phyloP scores from a whole-genome alignment of 2,797 vertebrate genomes.

The Psittacula echo region DNA sequence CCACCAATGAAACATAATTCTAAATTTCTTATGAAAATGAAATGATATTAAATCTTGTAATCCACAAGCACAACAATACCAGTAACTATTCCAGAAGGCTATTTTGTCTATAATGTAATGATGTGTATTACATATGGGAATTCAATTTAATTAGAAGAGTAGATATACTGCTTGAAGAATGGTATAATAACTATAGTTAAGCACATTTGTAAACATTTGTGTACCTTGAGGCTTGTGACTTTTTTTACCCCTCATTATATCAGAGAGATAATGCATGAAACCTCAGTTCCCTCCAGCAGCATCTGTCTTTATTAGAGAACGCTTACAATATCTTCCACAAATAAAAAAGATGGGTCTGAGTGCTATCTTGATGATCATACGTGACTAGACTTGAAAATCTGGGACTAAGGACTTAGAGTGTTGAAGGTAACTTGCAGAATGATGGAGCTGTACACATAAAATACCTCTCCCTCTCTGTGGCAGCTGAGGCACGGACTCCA shows the following conservation, averaged over 20 bases:
- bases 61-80: background rate
- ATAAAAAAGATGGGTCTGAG: background rate
- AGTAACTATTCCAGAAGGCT: conserved; percentile 53
- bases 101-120: conserved; percentile 53
- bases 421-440: background rate
- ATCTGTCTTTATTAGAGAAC: conserved; percentile 2
- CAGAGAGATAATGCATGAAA: conserved; percentile 20
- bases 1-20: conserved; percentile 13
- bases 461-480: too few relatives aligned
- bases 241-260: conserved; percentile 37
- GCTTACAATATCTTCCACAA: background rate
- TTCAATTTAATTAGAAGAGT: conserved; percentile 60
- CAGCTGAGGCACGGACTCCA: too few relatives aligned
- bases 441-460: background rate
- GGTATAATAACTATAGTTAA: conserved; percentile 43
- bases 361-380: background rate
- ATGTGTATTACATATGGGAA: conserved; percentile 44
- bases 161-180: conserved; percentile 34
- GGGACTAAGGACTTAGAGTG: background rate
- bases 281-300: background rate
- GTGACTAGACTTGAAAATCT: conserved; percentile 23
- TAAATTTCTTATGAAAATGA: conserved; percentile 55
- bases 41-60: conserved; percentile 46
- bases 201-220: conserved; percentile 49
- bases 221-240: conserved; percentile 43